A percentile compares a stretch with the other conserved stretches of the same genome.
Evolutionary conservation across 2,888 invertebrate genomes (phyloP).

Genomic region (Eretmocerus hayati): DNA sequence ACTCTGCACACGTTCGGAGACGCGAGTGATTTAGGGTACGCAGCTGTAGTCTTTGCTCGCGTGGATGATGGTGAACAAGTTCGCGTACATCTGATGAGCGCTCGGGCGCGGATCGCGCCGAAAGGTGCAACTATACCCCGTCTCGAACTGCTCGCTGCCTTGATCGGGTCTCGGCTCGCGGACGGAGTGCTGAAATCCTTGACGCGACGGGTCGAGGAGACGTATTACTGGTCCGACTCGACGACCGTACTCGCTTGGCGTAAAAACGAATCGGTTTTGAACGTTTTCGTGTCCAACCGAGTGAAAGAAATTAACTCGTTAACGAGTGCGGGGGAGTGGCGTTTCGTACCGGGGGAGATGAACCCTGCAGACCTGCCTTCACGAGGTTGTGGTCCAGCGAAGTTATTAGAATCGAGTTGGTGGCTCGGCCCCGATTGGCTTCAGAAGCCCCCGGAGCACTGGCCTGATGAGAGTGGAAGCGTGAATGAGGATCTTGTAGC

Average conservation of each 20-base stretch:
- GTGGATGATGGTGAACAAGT: neutral
- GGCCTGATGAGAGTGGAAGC: neutral
- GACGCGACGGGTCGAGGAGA: constrained; percentile 29
- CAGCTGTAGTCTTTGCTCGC: constrained; percentile 3
- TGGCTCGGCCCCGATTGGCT: constrained; percentile 31
- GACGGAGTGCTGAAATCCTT: neutral
- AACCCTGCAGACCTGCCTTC: constrained; percentile 37
- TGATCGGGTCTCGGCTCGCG: constrained; percentile 10
- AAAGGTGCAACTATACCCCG: neutral
- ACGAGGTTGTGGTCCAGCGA: constrained; percentile 29
- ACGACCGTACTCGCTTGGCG: neutral
- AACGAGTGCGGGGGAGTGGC: constrained; percentile 22
- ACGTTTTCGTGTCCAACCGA: constrained; percentile 10
- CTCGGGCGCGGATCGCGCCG: too few species aligned
- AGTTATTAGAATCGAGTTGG: constrained; percentile 31
- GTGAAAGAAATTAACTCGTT: neutral
- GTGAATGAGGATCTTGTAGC: neutral
- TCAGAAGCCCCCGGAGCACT: constrained; percentile 12
- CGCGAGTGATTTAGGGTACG: constrained; percentile 22
- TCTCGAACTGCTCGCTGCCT: constrained; percentile 21
- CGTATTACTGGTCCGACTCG: neutral
- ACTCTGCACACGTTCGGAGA: constrained; percentile 29
- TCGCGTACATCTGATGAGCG: too few species aligned
- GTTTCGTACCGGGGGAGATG: constrained; percentile 29
- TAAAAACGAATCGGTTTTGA: neutral